phyloP scores from a whole-genome alignment of 1,140 invertebrate genomes.

The Pollicipes pollicipes region DNA sequence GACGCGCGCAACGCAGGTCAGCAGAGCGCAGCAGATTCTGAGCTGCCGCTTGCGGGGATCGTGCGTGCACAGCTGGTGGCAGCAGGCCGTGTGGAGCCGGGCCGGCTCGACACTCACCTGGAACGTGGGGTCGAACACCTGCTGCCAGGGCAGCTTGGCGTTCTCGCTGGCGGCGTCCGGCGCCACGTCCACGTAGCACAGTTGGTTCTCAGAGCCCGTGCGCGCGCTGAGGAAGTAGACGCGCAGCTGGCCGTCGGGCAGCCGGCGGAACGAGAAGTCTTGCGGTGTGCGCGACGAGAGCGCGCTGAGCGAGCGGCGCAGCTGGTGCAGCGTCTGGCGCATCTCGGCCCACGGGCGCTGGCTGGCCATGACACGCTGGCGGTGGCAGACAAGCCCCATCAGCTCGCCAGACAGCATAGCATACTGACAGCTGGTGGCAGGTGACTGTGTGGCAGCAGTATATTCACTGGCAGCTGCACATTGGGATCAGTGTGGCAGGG shows the following conservation, averaged over 20 bases:
- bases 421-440: no score
- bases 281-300: background rate
- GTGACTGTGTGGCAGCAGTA: no score
- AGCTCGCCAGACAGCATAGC: no score
- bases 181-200: conserved; percentile 1
- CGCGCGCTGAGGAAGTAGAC: background rate
- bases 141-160: background rate
- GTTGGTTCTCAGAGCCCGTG: background rate
- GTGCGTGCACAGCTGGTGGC: no score
- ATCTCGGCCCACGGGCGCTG: background rate
- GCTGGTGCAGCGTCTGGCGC: conserved; percentile 3
- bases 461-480: no score
- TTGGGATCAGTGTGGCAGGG: no score
- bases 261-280: background rate
- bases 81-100: no score
- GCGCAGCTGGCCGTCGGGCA: background rate
- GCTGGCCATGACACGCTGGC: background rate
- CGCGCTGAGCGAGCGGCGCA: conserved; percentile 1
- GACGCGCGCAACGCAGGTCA: no score
- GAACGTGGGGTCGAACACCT: background rate
- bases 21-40: no score
- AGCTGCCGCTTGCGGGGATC: no score
- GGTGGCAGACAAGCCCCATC: no score
- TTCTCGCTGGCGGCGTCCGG: background rate
- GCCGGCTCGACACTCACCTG: background rate